Base-by-base conservation (phyloP, 2,113 vertebrate genomes). In the Cyprinodon tularosa region DNA sequence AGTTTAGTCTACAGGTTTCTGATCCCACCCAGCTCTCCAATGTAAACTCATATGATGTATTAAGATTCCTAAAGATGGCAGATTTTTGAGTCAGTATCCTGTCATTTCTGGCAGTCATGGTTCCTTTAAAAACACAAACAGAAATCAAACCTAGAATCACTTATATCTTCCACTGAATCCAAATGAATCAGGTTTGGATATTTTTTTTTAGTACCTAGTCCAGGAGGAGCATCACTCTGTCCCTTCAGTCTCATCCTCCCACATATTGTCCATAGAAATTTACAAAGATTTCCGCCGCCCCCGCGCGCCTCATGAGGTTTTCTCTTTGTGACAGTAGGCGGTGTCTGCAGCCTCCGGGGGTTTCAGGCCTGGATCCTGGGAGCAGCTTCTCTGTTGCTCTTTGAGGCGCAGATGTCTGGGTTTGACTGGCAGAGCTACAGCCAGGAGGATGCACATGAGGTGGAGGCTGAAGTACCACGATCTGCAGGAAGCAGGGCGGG, bases 381-480 rank as follows among this genome's bases (percentile, higher is more conserved):
- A 2, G 8, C 67, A 2, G 44, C 22, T 62, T 74, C 45, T 13
- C 88, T 92, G 93, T 50, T 84, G 92, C 68, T 87, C 92, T 85
- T 86, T 94, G 74, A 90, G 71, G 87, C 94, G 91, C 89, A 94
- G 94, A 74, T 93, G 93, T 86, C 94, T 92, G 71, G 94, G 95
- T 90, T 96, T 96, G 89, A 94, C 81, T 0, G 97, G 96, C 71
- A 98, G 83, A 38, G 94, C 87, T 63, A 96, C 66, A 39, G 96
- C 91, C 47, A 97, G 91, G 86, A 98, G 86, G 67, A 98, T 80
- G 63, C 95, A 94, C 84, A 89, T 88, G 68, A 96, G 67, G 78
- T 98, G 97, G 70, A 97, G 90, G 87, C 94, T 93, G 90, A 95
- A 98, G 91, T 90, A 96, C 96, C 97, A 97, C 89, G 96, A 97